Percentiles rank a stretch among this genome's conserved stretches.
These are phyloP conservation scores for Grapholita molesta DNA, from an alignment of 1,140 invertebrate species.

Conservation along the genomic window DNA sequence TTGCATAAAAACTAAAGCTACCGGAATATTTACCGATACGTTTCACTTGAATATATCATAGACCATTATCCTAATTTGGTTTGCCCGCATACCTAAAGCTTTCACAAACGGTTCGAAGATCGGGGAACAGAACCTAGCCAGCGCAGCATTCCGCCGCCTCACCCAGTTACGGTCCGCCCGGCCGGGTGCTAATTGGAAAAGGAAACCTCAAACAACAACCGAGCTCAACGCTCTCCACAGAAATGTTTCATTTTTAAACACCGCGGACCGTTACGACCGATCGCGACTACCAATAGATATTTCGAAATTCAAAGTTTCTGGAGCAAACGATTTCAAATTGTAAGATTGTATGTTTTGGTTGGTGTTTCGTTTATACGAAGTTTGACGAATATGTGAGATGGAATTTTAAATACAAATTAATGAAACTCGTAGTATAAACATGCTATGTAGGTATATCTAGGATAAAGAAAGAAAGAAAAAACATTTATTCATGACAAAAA, in stretches of 20 bases:
- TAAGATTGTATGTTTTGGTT: neutral
- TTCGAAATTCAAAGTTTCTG: neutral
- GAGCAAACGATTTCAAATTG: neutral
- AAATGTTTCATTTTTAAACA: constrained; percentile 75
- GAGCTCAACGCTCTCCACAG: constrained; percentile 72
- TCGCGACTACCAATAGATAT: constrained; percentile 30
- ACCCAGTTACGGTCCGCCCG: constrained; percentile 73
- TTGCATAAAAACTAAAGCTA: too few relatives aligned
- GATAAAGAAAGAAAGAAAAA: too few relatives aligned
- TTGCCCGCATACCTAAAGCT: constrained; percentile 13
- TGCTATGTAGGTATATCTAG: too few relatives aligned
- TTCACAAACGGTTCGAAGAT: constrained; percentile 40
- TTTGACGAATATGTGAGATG: too few relatives aligned
- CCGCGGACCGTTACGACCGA: constrained; percentile 66
- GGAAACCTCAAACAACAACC: constrained; percentile 73
- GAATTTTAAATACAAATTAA: too few relatives aligned
- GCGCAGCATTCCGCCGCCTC: constrained; percentile 71
- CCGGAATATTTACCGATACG: neutral
- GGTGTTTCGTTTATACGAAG: neutral
- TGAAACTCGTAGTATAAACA: too few relatives aligned
- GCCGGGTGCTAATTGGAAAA: constrained; percentile 71
- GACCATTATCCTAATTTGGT: neutral
- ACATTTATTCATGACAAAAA: too few relatives aligned
- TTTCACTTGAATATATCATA: neutral
- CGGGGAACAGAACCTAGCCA: constrained; percentile 51